Conservation (phyloP, 1,140 invertebrate genomes). For the Drosophila subpulchrella region DNA sequence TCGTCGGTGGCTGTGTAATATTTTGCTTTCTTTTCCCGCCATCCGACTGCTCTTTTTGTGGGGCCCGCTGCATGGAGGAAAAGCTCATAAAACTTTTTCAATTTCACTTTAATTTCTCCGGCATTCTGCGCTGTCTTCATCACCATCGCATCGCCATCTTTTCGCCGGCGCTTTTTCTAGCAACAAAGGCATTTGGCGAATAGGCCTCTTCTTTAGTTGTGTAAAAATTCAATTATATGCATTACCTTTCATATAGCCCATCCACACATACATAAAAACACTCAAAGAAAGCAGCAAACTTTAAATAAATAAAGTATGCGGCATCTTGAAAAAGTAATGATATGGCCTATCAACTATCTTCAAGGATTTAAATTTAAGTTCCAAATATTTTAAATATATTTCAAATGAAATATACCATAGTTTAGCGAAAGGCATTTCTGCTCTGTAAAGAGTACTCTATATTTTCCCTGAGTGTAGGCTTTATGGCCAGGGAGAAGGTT, state of each 20-base stretch:
- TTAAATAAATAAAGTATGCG: neutral
- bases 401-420: too few species aligned
- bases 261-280: slow-evolving; percentile 26
- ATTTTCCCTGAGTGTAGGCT: slow-evolving; percentile 10
- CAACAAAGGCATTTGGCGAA: slow-evolving; percentile 63
- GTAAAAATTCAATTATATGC: slow-evolving; percentile 83
- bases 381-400: too few species aligned
- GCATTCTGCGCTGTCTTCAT: slow-evolving; percentile 43
- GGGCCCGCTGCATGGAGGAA: slow-evolving; percentile 57
- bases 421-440: too few species aligned
- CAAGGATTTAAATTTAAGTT: too few species aligned
- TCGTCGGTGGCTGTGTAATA: slow-evolving; percentile 73
- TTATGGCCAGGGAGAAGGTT: slow-evolving; percentile 36
- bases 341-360: too few species aligned
- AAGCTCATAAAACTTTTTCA: slow-evolving; percentile 84
- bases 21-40: slow-evolving; percentile 65
- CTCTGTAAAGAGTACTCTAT: neutral
- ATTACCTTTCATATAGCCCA: slow-evolving; percentile 60
- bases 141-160: slow-evolving; percentile 38
- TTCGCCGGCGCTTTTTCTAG: slow-evolving; percentile 55
- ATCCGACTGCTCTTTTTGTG: slow-evolving; percentile 36
- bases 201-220: slow-evolving; percentile 68
- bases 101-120: slow-evolving; percentile 82
- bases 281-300: neutral
- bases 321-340: too few species aligned